phyloP scores from a whole-genome alignment of 30 jellyfish, hydroid and myxozoan genomes.

The Cassiopea andromeda region DNA sequence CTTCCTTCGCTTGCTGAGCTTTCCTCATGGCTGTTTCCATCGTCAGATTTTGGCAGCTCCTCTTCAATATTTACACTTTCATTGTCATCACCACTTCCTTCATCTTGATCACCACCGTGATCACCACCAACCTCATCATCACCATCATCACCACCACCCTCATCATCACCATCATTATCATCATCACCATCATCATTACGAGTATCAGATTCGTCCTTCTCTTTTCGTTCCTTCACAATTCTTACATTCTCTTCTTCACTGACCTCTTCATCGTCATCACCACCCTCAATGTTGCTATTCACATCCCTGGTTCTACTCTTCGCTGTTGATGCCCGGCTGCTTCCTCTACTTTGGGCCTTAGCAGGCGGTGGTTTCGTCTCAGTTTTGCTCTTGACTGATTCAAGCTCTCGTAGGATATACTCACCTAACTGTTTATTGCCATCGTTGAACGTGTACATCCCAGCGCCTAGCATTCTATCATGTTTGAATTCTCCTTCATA shows the following conservation, averaged over 20 bases:
- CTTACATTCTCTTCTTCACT: neutral
- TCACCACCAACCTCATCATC: neutral
- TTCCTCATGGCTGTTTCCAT: neutral
- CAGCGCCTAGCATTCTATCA: conserved; percentile 81
- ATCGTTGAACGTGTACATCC: conserved; percentile 62
- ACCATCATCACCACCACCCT: too few relatives aligned
- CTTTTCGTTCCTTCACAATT: neutral
- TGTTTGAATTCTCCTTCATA: conserved; percentile 68
- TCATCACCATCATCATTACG: neutral
- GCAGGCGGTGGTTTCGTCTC: conserved; percentile 1
- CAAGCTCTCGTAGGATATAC: conserved; percentile 51
- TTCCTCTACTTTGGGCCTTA: neutral
- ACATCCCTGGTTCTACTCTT: neutral
- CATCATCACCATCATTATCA: neutral
- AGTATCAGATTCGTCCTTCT: neutral
- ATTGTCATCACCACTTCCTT: neutral
- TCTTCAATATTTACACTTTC: neutral
- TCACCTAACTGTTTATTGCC: conserved; percentile 73
- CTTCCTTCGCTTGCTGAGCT: neutral
- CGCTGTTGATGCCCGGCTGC: conserved; percentile 10
- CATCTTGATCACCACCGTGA: neutral
- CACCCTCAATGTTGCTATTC: neutral
- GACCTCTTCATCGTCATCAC: neutral
- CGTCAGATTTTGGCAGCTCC: neutral
- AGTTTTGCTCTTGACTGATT: neutral